Evolutionary conservation across 1,140 invertebrate genomes (phyloP).

Genomic region (Philopotamus ludificatus): DNA sequence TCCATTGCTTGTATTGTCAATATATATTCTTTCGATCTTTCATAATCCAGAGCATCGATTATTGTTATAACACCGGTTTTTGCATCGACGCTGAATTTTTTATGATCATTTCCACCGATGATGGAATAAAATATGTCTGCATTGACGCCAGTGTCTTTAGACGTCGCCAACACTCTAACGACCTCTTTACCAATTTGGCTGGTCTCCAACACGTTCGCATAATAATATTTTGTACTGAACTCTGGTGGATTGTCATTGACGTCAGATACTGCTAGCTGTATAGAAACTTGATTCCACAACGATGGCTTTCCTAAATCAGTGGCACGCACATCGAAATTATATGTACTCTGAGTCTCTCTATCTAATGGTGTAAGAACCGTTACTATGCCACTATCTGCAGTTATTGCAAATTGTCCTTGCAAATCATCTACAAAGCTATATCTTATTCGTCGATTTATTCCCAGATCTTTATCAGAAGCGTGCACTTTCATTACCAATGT

Average conservation of each 20-base stretch:
- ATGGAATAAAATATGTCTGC: constrained; percentile 85
- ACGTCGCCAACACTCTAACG: constrained; percentile 74
- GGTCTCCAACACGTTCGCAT: constrained; percentile 68
- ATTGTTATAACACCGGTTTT: constrained; percentile 71
- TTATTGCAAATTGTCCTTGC: constrained; percentile 64
- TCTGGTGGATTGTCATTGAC: constrained; percentile 87
- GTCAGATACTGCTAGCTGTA: constrained; percentile 48
- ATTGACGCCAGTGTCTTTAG: constrained; percentile 86
- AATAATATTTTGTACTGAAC: constrained; percentile 73
- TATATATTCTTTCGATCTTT: constrained; percentile 77
- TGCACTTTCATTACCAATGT: constrained; percentile 76
- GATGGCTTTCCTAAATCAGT: constrained; percentile 71
- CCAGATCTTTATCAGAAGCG: constrained; percentile 77
- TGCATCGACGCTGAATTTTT: constrained; percentile 72
- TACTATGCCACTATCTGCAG: constrained; percentile 72
- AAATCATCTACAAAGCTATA: constrained; percentile 70
- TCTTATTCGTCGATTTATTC: constrained; percentile 75
- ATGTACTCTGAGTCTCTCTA: constrained; percentile 74
- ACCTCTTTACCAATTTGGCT: constrained; percentile 69
- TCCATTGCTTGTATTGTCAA: constrained; percentile 84
- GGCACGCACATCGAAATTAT: constrained; percentile 77
- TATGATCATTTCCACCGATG: constrained; percentile 78
- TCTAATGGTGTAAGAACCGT: constrained; percentile 77
- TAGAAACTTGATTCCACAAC: constrained; percentile 36
- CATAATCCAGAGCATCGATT: constrained; percentile 73